Base-by-base conservation (phyloP, 2,113 vertebrate genomes). In the Procapra przewalskii region DNA sequence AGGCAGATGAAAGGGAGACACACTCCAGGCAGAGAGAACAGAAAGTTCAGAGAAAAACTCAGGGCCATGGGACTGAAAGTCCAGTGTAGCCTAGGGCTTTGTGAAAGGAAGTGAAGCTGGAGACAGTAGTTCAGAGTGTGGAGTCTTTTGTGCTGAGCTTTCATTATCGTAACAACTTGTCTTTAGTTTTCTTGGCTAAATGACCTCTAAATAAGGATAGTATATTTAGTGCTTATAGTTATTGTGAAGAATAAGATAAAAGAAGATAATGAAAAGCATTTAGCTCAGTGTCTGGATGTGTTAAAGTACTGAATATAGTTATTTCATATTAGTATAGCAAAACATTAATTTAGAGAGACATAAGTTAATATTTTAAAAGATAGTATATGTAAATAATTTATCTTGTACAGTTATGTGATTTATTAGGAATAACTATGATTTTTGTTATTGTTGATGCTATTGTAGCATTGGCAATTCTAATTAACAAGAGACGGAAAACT, bases 351-450 rank as follows among this genome's bases (percentile, higher is more conserved):
- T 54, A 75, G n/a, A 86, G 85, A 64, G 43, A 12, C 11, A n/a
- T 54, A 88, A 86, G 21, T 43, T 92, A 85, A 60, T 95, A 89
- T 81, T 96, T 94, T 95, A 16, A 84, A 67, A 17, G 85, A 48
- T 89, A n/a, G 16, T 89, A 1, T 59, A 33, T 89, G 7, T 81
- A 62, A 54, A 19, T 92, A 86, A 60, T 40, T 71, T 45, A 4
- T 64, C 33, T 50, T 94, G 48, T 89, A 12, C 11, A 82, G 33
- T 80, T 50, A 27, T 60, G 14, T 81, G 52, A 75, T 40, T 85
- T 94, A 64, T 62, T 93, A 92, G 77, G 27, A 88, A 83, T 71
- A 43, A 13, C 40, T 80, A 2, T 96, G 43, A 81, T 36, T 89
- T 96, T 84, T 95, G 29, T 94, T 79, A 48, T 94, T 79, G 40